These are phyloP conservation scores for Oppia nitens DNA, from an alignment of 1,140 invertebrate species.

Conservation along the genomic window DNA sequence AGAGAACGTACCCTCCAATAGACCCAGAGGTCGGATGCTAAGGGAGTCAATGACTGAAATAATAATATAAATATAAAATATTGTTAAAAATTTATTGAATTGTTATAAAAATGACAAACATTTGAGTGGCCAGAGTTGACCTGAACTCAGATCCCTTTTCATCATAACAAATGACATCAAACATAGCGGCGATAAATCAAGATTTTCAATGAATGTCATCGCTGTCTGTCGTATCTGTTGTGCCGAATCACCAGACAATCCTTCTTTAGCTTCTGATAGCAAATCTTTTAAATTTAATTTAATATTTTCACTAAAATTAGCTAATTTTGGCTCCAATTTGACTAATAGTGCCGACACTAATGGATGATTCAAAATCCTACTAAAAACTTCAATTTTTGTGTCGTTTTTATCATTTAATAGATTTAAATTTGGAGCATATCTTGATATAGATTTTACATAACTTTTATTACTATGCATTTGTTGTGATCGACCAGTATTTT, in stretches of 20 bases:
- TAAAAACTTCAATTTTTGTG: too few species aligned
- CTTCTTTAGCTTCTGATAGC: neutral
- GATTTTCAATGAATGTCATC: neutral
- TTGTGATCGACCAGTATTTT: too few species aligned
- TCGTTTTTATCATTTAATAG: too few species aligned
- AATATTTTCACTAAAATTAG: neutral
- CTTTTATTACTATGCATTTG: too few species aligned
- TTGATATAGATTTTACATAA: too few species aligned
- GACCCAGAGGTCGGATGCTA: neutral
- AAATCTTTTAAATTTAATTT: neutral
- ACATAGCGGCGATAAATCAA: neutral
- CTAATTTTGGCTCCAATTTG: neutral
- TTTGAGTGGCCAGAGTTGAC: neutral
- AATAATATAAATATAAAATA: neutral
- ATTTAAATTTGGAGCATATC: too few species aligned
- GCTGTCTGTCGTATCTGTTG: neutral
- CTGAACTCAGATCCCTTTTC: neutral
- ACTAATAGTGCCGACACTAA: too few species aligned
- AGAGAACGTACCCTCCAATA: slow-evolving; percentile 6
- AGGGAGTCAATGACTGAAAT: slow-evolving; percentile 10
- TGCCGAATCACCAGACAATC: neutral
- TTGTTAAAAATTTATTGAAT: neutral
- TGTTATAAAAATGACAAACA: neutral
- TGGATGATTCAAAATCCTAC: too few species aligned
- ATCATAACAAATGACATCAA: neutral